These are phyloP conservation scores for Apodemia mormo DNA, from an alignment of 2,888 invertebrate species.

Conservation along the genomic window DNA sequence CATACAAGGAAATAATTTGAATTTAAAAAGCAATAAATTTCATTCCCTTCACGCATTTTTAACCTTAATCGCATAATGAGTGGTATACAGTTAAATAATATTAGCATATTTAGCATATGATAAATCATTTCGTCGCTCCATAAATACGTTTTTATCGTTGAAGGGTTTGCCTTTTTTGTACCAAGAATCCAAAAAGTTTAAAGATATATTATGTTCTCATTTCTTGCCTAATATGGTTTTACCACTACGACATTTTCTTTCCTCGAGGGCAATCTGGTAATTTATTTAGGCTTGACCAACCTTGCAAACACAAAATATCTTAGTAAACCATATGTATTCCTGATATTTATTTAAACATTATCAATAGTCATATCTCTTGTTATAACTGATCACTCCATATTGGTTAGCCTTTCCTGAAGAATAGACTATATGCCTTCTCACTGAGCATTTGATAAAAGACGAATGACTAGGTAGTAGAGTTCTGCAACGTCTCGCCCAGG, in stretches of 20 bases:
- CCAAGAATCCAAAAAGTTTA: constrained; percentile 1
- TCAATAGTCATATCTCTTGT: no score
- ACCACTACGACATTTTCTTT: not conserved
- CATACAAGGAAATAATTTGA: constrained; percentile 1
- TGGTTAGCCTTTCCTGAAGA: no score
- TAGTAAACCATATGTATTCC: no score
- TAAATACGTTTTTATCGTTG: constrained; percentile 18
- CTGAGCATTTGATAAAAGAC: no score
- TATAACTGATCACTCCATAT: no score
- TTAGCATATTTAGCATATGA: not conserved
- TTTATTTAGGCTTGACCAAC: not conserved
- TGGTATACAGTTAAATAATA: not conserved
- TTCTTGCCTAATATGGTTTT: constrained; percentile 5
- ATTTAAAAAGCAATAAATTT: constrained; percentile 12
- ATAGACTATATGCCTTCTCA: no score
- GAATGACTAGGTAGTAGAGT: no score
- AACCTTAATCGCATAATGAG: constrained; percentile 8
- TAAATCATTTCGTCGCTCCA: constrained; percentile 21
- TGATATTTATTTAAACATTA: no score
- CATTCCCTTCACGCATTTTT: not conserved
- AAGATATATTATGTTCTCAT: constrained; percentile 3
- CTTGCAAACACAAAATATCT: not conserved
- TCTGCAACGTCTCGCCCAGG: no score
- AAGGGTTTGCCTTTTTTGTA: constrained; percentile 8
- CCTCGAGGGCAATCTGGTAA: constrained; percentile 12